A percentile compares a stretch with the other conserved stretches of the same genome.
These are phyloP conservation scores for Drosophila nr. medialis DNA, from an alignment of 2,888 invertebrate genomes.

Conservation along the genomic window DNA sequence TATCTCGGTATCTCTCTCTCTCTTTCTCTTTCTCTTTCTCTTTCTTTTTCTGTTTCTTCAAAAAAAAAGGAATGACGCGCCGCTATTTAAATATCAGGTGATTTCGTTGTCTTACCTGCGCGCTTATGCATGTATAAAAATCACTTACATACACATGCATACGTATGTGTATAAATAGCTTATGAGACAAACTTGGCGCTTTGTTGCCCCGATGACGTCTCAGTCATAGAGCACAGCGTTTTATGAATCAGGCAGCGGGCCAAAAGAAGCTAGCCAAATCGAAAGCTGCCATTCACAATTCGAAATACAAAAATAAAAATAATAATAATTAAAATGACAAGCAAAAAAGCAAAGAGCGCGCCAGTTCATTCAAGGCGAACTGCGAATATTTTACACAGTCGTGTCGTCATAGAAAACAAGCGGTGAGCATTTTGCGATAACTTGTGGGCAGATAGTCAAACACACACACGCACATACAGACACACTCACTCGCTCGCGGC, in stretches of 20 bases:
- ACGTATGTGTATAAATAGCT: neutral
- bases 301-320: slow-evolving; percentile 13
- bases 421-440: slow-evolving; percentile 19
- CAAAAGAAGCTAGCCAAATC: slow-evolving; percentile 24
- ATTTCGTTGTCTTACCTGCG: slow-evolving; percentile 65
- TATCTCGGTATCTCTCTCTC: slow-evolving; percentile 1
- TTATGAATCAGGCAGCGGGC: slow-evolving; percentile 51
- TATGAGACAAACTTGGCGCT: slow-evolving; percentile 29
- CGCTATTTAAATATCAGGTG: slow-evolving; percentile 79
- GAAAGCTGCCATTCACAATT: slow-evolving; percentile 48
- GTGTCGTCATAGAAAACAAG: slow-evolving; percentile 59
- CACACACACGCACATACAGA: neutral
- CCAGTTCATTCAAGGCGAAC: slow-evolving; percentile 57
- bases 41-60: slow-evolving; percentile 28
- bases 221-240: slow-evolving; percentile 15
- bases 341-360: slow-evolving; percentile 7
- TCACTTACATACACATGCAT: slow-evolving; percentile 3
- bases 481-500: slow-evolving; percentile 6
- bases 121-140: slow-evolving; percentile 35
- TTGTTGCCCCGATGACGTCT: slow-evolving; percentile 69
- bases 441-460: slow-evolving; percentile 43
- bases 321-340: slow-evolving; percentile 13
- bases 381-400: slow-evolving; percentile 47
- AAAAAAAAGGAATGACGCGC: slow-evolving; percentile 69
- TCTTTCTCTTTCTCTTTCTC: neutral